These are phyloP conservation scores for Fregetta grallaria DNA, from an alignment of 2,113 vertebrate species.

Conservation along the genomic window DNA sequence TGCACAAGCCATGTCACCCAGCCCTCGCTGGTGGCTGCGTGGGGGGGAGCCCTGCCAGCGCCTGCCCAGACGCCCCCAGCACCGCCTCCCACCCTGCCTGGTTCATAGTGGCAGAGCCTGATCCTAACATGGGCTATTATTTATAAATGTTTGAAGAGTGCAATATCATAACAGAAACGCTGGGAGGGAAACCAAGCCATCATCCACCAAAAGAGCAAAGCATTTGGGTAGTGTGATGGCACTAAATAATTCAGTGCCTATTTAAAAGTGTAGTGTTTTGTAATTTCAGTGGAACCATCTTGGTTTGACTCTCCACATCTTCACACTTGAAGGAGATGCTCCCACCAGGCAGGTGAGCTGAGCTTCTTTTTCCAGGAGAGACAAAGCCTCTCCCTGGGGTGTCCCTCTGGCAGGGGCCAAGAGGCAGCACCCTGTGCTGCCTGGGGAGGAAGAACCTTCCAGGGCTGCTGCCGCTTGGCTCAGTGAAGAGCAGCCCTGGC, in stretches of 20 bases:
- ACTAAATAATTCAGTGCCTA: slow-evolving; percentile 82
- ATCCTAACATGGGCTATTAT: slow-evolving; percentile 41
- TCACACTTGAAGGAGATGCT: slow-evolving; percentile 25
- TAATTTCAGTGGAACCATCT: slow-evolving; percentile 58
- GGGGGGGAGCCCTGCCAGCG: not conserved
- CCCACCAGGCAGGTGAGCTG: not conserved
- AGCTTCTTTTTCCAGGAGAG: slow-evolving; percentile 12
- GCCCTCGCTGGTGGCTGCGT: not conserved
- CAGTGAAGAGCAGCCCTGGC: not conserved
- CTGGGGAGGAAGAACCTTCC: not conserved
- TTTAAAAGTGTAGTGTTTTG: slow-evolving; percentile 75
- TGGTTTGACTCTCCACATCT: not conserved
- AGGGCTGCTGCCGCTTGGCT: not conserved
- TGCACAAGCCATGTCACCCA: accelerated
- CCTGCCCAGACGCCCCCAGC: too few relatives aligned
- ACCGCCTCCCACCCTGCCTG: not conserved
- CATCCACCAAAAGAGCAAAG: slow-evolving; percentile 69
- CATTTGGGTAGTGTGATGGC: slow-evolving; percentile 78
- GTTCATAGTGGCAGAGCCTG: slow-evolving; percentile 1
- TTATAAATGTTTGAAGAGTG: slow-evolving; percentile 76
- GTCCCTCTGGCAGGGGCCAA: not conserved
- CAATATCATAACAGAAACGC: slow-evolving; percentile 66
- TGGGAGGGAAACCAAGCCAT: slow-evolving; percentile 78
- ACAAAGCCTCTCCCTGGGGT: not conserved
- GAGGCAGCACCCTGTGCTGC: not conserved